Percentiles rank a stretch among this genome's conserved stretches.
Evolutionary conservation across 2,888 invertebrate species (phyloP).

Genomic region (Charanyca ferruginea): DNA sequence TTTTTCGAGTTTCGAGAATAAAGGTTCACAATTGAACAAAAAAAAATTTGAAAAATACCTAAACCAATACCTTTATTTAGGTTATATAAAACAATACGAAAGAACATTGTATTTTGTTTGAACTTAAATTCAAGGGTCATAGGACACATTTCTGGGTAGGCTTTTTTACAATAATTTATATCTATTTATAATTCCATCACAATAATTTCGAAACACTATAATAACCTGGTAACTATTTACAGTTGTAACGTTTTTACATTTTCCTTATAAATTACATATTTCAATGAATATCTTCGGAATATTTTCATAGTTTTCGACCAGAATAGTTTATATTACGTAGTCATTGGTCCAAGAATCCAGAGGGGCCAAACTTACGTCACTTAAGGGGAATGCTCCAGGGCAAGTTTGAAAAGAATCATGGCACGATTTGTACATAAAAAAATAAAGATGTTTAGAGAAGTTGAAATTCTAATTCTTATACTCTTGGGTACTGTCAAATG

Average conservation of each 20-base stretch:
- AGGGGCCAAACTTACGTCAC: neutral
- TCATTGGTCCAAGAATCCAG: neutral
- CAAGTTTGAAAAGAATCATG: too few relatives aligned
- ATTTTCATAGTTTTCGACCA: constrained; percentile 54
- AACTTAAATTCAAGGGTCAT: neutral
- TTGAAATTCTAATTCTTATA: too few relatives aligned
- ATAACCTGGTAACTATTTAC: constrained; percentile 60
- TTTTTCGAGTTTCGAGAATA: constrained; percentile 5
- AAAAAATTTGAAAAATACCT: neutral
- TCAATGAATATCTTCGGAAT: constrained; percentile 45
- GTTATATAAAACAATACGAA: neutral
- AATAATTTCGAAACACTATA: constrained; percentile 61
- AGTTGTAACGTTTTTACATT: constrained; percentile 63
- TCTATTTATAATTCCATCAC: constrained; percentile 55
- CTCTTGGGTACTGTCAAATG: too few relatives aligned
- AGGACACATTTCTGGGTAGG: constrained; percentile 37
- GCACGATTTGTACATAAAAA: too few relatives aligned
- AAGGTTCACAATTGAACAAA: constrained; percentile 18
- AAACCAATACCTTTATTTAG: constrained; percentile 6
- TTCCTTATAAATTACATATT: constrained; percentile 34
- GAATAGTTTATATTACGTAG: constrained; percentile 35
- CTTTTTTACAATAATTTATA: constrained; percentile 19
- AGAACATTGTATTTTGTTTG: neutral
- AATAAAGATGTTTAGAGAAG: too few relatives aligned
- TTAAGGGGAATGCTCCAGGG: too few relatives aligned